Conservation (phyloP, 2,797 vertebrate genomes). For the Pelodytes ibericus region DNA sequence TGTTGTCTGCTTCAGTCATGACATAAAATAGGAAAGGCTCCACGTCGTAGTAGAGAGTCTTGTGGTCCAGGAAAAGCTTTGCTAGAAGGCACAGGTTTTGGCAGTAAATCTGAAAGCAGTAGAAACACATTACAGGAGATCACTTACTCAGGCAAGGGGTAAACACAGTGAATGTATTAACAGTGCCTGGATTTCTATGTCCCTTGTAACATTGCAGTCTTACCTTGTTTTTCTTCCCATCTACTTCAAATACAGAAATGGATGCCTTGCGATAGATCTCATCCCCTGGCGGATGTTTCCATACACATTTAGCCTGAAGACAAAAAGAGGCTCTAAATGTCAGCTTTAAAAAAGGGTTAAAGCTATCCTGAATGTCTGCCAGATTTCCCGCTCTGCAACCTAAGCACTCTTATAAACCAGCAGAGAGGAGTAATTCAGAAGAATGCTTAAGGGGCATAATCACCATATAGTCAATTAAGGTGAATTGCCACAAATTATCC, state of each 20-base stretch:
- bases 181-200: background rate
- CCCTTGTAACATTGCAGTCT: background rate
- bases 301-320: conserved; percentile 93
- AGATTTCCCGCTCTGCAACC: too few species aligned
- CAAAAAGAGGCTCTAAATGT: conserved; percentile 22
- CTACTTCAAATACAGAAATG: conserved; percentile 97
- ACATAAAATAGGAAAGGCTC: conserved; percentile 98
- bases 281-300: conserved; percentile 97
- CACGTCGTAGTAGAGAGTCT: conserved; percentile 97
- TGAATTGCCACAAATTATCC: too few species aligned
- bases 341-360: too few species aligned
- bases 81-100: conserved; percentile 97
- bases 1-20: conserved; percentile 98
- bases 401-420: too few species aligned
- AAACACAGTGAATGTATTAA: background rate
- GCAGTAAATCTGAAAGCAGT: conserved; percentile 88
- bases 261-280: conserved; percentile 96
- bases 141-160: background rate
- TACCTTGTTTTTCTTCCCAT: conserved; percentile 99
- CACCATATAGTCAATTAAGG: too few species aligned
- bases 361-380: too few species aligned
- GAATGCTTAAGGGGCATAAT: too few species aligned
- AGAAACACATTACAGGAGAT: background rate
- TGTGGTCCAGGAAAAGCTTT: conserved; percentile 98
- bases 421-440: too few species aligned